Conservation (phyloP, 2,797 vertebrate species). For the Epinephelus coioides region DNA sequence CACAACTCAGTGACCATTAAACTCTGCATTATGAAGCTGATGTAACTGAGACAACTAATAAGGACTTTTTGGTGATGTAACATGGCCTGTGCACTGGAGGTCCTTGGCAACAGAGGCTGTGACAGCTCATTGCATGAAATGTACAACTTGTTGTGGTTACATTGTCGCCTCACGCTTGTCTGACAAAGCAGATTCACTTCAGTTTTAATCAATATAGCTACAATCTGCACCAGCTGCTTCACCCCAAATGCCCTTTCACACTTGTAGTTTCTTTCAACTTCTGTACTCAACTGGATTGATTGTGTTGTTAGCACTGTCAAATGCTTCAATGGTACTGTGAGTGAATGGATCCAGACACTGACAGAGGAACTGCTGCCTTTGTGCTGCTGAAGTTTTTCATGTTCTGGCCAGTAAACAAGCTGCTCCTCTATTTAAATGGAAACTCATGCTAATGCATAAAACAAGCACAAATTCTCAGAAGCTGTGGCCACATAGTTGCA, state of each 20-base stretch:
- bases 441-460: too few relatives aligned
- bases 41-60: slow-evolving; percentile 20
- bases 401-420: not conserved
- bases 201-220: not conserved
- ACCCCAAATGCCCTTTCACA: not conserved
- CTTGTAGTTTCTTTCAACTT: not conserved
- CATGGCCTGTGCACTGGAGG: not conserved
- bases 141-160: not conserved
- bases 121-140: not conserved
- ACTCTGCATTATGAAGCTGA: slow-evolving; percentile 2
- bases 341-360: slow-evolving; percentile 8
- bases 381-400: not conserved
- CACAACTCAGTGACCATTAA: slow-evolving; percentile 20
- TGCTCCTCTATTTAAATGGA: too few relatives aligned
- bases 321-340: slow-evolving; percentile 1
- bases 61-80: slow-evolving; percentile 18
- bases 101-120: not conserved
- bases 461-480: too few relatives aligned
- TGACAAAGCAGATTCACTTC: not conserved
- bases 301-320: not conserved
- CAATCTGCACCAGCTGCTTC: not conserved
- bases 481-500: too few relatives aligned
- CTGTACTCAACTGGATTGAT: not conserved
- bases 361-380: not conserved
- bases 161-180: not conserved